Percentiles rank a stretch among this genome's conserved stretches.
Evolutionary conservation across 2,888 invertebrate genomes (phyloP).

Genomic region (Pammene fasciana): DNA sequence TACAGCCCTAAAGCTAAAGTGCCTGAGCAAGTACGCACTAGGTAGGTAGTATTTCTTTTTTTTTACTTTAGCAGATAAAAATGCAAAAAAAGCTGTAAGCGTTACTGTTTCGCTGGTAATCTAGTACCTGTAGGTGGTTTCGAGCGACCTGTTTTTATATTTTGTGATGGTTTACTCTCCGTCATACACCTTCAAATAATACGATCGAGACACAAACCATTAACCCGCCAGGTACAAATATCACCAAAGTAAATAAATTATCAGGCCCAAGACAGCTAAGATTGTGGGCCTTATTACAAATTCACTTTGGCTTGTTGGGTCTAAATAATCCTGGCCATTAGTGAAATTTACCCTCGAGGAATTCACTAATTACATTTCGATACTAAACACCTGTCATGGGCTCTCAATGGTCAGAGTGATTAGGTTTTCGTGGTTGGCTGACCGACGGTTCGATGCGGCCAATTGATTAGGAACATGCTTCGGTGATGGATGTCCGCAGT

Average conservation of each 20-base stretch:
- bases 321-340: conserved; percentile 69
- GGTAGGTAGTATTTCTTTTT: too few relatives aligned
- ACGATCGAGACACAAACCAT: conserved; percentile 44
- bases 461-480: conserved; percentile 62
- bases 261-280: conserved; percentile 64
- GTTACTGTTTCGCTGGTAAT: too few relatives aligned
- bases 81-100: too few relatives aligned
- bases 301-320: conserved; percentile 67
- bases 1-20: background rate
- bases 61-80: too few relatives aligned
- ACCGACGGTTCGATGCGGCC: conserved; percentile 62
- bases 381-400: conserved; percentile 71
- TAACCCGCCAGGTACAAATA: conserved; percentile 51
- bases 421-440: conserved; percentile 64
- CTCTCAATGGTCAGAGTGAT: conserved; percentile 59
- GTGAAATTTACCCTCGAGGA: conserved; percentile 59
- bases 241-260: conserved; percentile 69
- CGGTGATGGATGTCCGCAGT: conserved; percentile 46
- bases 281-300: conserved; percentile 69
- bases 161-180: too few relatives aligned
- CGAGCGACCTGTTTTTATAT: too few relatives aligned
- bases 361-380: conserved; percentile 71
- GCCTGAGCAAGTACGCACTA: too few relatives aligned
- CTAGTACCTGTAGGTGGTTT: too few relatives aligned
- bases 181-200: background rate